Evolutionary conservation across 2,888 invertebrate species (phyloP), one percentile per base, ranked within the genome.

Genomic region (Xylota sylvarum): DNA sequence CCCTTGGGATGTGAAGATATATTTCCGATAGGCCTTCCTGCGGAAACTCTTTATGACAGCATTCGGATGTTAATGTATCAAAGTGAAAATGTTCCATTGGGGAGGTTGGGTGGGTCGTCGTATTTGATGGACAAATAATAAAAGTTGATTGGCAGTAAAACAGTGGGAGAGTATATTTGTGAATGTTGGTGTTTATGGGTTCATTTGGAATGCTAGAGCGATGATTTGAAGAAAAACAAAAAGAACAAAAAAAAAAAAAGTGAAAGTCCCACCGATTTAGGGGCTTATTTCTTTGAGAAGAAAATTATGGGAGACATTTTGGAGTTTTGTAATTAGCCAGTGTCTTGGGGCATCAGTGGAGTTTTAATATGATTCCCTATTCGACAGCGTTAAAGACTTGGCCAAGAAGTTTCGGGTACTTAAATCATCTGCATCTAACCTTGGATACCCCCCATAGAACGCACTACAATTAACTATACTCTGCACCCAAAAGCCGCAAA

Each of bases 31-130:
- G 72, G 77, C 67, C 65, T 81, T 77, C 76, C 72, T 76, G 72
- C 72, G 80, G 77, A 86, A 81, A 86, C 76, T 77, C 74, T 85
- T 85, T 81, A 78, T 76, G 77, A 69, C 81, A 73, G 73, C 73
- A 81, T 69, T 77, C 77, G 73, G 78, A 86, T 82, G 73, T 81
- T 82, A 86, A 86, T 86, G 86, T 78, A 82, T 81, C 82, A 86
- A 86, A 86, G 86, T 73, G 73, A 82, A 78, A 86, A 73, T 77
- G 78, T 73, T 73, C 52, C 72, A 72, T 76, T 58, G 69, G 40
- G 14, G 35, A 32, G 56, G 40, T 40, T 46, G 56, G 65, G 62
- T 60, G 43, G 64, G 58, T 79, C 64, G 69, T 46, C 56, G 64
- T 14, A 60, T 77, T 77, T 62, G 62, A 81, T 77, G 67, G 81